Evolutionary conservation across 2,113 vertebrate species (phyloP).

Genomic region (Jacana jacana): DNA sequence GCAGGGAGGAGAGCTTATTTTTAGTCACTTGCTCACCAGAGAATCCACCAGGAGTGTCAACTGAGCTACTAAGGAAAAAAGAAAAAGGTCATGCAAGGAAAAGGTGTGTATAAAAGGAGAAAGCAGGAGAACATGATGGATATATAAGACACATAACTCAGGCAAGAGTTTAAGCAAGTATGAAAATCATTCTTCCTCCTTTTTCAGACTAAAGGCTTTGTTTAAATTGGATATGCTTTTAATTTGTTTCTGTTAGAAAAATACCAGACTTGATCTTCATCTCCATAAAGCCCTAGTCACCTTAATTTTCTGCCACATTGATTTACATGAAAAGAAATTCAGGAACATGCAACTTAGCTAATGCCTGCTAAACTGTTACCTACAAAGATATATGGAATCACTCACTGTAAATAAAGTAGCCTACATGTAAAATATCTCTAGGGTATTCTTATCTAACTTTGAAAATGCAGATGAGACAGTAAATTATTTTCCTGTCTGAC

Average conservation of each 20-base stretch:
- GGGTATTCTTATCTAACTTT: background rate
- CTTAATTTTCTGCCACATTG: slow-evolving; percentile 26
- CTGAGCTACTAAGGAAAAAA: background rate
- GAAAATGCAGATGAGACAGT: background rate
- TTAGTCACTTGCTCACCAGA: background rate
- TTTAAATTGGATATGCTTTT: slow-evolving; percentile 2
- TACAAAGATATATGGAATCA: background rate
- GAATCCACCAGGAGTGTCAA: background rate
- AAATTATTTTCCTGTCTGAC: slow-evolving; percentile 1
- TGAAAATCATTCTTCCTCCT: background rate
- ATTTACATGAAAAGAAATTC: slow-evolving; percentile 35
- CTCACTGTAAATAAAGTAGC: slow-evolving; percentile 13
- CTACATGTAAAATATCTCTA: background rate
- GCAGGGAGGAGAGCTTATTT: background rate
- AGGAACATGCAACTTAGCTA: background rate
- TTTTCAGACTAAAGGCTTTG: background rate
- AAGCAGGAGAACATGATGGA: background rate
- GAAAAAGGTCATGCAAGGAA: background rate
- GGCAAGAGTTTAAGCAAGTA: background rate
- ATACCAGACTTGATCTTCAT: background rate
- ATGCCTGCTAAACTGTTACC: background rate
- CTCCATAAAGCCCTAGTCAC: background rate
- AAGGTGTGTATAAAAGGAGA: background rate
- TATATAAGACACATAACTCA: background rate
- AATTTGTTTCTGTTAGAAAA: slow-evolving; percentile 36